Evolutionary conservation across 2,113 vertebrate species (phyloP), one percentile per base, ranked within the genome.

Genomic region (Rhagologus leucostigma): DNA sequence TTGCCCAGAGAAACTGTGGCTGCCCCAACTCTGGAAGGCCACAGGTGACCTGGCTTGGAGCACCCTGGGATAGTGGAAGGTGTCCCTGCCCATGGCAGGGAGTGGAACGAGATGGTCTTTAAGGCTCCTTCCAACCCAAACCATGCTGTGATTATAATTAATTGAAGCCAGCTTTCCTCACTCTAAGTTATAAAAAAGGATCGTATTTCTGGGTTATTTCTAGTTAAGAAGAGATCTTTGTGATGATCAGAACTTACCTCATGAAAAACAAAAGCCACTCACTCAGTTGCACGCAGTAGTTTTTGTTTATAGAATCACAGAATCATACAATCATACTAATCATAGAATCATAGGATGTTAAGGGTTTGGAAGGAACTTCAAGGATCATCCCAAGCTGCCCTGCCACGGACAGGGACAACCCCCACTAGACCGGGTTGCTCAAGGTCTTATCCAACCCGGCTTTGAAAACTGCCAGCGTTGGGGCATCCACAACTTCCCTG

Each of bases 381-480:
- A 60, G 29, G 53, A 53, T 20, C 33, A 15, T 23, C 15, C 46
- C 18, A 29, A 65, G 24, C 24, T 1, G 0, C 13, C 6, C 8
- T 46, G 15, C 15, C 55, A 39, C 0, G 1, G 33, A 3, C 8
- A 39, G 19, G 8, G 7, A 16, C 7, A 69, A 18, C 2, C n/a
- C 10, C 39, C 10, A 33, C 22, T 22, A 52, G 7, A 68, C 6
- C 19, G 16, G 19, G 19, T 53, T 69, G 7, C n/a, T 44, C 22
- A 69, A 69, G 22, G 53, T 11, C 8, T 60, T 52, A 60, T 69
- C 33, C 39, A 12, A 11, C 18, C 16, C 13, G n/a, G 3, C 19
- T 53, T 46, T 69, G 46, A 60, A 62, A 69, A 29, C 5, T 78
- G 22, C 27, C 73, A 23, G 35, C 9, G 0, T 4, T 44, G 39